A percentile compares a stretch with the other conserved stretches of the same genome.
Evolutionary conservation across 2,888 invertebrate species (phyloP).

Genomic region (Lithosia quadra): DNA sequence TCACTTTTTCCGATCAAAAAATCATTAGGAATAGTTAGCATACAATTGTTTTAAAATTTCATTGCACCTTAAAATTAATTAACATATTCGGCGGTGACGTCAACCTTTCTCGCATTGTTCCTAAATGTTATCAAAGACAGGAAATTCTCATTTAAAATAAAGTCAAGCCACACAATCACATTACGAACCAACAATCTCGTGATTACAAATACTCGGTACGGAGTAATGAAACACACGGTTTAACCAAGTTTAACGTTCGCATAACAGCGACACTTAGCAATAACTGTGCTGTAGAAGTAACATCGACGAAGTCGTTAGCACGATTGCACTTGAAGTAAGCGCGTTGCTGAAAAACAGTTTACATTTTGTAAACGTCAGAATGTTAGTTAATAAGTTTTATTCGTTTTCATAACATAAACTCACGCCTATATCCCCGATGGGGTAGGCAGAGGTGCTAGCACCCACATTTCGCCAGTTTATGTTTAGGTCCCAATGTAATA

Average conservation of each 20-base stretch:
- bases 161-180: conserved; percentile 1
- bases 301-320: conserved; percentile 21
- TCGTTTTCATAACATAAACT: not conserved
- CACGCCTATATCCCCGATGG: no score
- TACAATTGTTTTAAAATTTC: no score
- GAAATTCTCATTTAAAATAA: not conserved
- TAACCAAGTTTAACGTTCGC: conserved; percentile 34
- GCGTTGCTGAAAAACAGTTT: conserved; percentile 28
- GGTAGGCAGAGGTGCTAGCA: no score
- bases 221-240: conserved; percentile 27
- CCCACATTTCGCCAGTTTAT: no score
- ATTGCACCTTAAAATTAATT: not conserved
- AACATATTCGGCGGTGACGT: not conserved
- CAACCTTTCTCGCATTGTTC: not conserved
- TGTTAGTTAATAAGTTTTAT: not conserved
- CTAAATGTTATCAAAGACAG: not conserved
- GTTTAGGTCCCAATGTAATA: no score
- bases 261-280: conserved; percentile 29
- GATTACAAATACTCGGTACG: conserved; percentile 7
- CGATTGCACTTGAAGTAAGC: conserved; percentile 31
- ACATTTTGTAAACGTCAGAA: not conserved
- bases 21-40: no score
- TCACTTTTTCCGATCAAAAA: no score
- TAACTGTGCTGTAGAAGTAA: conserved; percentile 29
- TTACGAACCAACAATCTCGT: conserved; percentile 5